Evolutionary conservation across 1,140 invertebrate genomes (phyloP), one percentile per base, ranked within the genome.

Genomic region (Sarcophaga peregrina): DNA sequence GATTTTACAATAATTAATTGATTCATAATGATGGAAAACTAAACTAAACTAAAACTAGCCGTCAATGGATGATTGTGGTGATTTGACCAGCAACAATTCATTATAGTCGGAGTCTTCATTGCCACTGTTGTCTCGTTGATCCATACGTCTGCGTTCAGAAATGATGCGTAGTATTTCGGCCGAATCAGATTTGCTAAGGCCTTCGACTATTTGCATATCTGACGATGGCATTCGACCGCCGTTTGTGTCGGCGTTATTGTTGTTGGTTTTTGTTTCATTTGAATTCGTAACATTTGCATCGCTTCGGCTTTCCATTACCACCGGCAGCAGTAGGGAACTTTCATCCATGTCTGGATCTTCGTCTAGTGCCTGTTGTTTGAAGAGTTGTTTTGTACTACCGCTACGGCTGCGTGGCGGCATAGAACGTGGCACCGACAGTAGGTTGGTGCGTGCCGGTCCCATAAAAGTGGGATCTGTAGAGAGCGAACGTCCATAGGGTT

Each of bases 321-420:
- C 68, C 7, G 89, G 90, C 80, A 90, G 54, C 73, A 90, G 83
- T 75, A 90, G 81, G 25, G 88, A 90, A 47, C 81, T 90, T 83
- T 90, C 90, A 74, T 90, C 89, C 84, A 90, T 86, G 37, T 86
- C 84, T 8, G 86, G 87, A 45, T 90, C 90, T 85, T 90, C 90
- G 82, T 90, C 90, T 13, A 90, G 85, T 1, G 90, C 90, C 83
- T 90, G 87, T 82, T 90, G 90, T 82, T 90, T 90, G 84, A 90
- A 90, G 10, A 90, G 86, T 83, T 90, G 90, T 83, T 90, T 90
- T 48, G 88, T 90, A 84, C 90, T 90, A 82, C 90, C 90, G 82
- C 89, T 90, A 80, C 90, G 88, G 80, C 88, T 90, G 45, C 89
- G 85, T 73, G 89, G 88, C 75, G 90, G 88, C 88, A 90, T 90